A percentile compares a stretch with the other conserved stretches of the same genome.
phyloP scores from a whole-genome alignment of 2,888 invertebrate genomes.

The Pterobdella sp. region DNA sequence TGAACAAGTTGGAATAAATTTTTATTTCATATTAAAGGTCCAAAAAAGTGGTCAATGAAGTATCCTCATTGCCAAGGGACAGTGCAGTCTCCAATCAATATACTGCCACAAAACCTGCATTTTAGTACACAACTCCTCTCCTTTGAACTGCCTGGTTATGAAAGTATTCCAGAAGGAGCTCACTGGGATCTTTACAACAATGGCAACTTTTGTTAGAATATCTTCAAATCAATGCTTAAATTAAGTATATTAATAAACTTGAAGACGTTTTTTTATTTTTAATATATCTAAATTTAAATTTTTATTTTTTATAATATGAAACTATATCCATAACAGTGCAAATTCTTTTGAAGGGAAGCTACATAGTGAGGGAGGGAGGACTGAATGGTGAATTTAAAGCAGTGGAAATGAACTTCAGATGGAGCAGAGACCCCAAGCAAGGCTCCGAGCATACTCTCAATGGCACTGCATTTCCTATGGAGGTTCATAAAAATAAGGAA shows the following conservation, averaged over 20 bases:
- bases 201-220: constrained; percentile 32
- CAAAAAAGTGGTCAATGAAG: constrained; percentile 25
- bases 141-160: constrained; percentile 35
- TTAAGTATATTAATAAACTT: background rate
- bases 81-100: constrained; percentile 34
- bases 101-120: constrained; percentile 27
- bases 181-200: constrained; percentile 37
- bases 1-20: background rate
- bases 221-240: background rate
- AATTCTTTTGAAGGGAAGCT: constrained; percentile 35
- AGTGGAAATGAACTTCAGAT: constrained; percentile 44
- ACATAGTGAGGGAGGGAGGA: constrained; percentile 39
- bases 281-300: background rate
- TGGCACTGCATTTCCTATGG: constrained; percentile 40
- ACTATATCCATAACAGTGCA: constrained; percentile 29
- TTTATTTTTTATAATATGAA: background rate
- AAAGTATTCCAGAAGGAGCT: constrained; percentile 34
- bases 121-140: constrained; percentile 33
- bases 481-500: constrained; percentile 41
- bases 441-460: constrained; percentile 44
- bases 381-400: constrained; percentile 40
- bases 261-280: too few species aligned
- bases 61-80: constrained; percentile 30
- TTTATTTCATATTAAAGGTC: constrained; percentile 18
- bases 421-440: constrained; percentile 39